Evolutionary conservation across 2,113 vertebrate genomes (phyloP).

Genomic region (Herpetotheres cachinnans): DNA sequence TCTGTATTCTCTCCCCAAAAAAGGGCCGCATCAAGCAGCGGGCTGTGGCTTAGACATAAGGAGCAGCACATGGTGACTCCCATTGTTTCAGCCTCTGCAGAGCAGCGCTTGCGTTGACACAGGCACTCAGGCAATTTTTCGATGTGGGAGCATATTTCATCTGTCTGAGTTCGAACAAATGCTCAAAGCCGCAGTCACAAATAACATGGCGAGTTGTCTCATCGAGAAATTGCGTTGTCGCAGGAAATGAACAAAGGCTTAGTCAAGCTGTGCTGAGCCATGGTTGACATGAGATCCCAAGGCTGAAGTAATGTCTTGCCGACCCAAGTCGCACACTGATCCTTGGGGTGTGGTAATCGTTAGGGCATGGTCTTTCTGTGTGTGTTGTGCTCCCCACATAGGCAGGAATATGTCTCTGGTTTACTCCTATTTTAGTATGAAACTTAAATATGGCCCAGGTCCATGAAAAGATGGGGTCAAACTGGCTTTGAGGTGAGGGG

Average conservation of each 20-base stretch:
- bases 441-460: neutral
- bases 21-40: neutral
- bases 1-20: neutral
- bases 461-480: neutral
- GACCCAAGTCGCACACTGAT: neutral
- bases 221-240: neutral
- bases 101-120: neutral
- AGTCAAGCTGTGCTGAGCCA: neutral
- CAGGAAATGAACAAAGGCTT: neutral
- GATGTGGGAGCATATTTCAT: neutral
- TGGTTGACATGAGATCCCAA: accelerated
- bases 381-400: accelerated
- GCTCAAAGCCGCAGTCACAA: neutral
- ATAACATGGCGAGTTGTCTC: neutral
- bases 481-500: neutral
- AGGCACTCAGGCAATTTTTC: neutral
- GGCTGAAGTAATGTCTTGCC: neutral
- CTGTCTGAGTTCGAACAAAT: neutral
- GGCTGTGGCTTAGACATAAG: neutral
- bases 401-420: neutral
- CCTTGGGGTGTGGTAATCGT: neutral
- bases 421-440: neutral
- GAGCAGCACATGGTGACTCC: neutral
- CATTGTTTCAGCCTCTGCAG: neutral
- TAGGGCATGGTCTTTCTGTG: neutral